These are phyloP conservation scores for Atherinosoma microstoma DNA, from an alignment of 2,797 vertebrate genomes.

Conservation along the genomic window DNA sequence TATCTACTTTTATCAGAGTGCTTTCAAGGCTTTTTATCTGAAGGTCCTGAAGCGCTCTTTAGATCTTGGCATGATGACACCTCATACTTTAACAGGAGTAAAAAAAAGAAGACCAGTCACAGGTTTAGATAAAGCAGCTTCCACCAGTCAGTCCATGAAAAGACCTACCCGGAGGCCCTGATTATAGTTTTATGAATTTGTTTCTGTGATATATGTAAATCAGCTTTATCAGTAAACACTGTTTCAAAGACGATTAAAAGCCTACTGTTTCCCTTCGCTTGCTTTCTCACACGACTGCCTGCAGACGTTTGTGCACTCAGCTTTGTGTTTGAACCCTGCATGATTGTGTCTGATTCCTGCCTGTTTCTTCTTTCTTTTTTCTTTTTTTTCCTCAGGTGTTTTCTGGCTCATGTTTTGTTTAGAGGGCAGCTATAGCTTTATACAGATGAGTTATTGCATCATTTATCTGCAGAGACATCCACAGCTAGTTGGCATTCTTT, in stretches of 20 bases:
- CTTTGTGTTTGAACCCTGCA: conserved; percentile 9
- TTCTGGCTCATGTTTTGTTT: conserved; percentile 32
- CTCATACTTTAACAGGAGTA: not conserved
- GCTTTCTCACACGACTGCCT: not conserved
- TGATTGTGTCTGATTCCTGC: conserved; percentile 39
- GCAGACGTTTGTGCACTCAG: not conserved
- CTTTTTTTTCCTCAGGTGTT: conserved; percentile 25
- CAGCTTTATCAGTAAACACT: not conserved
- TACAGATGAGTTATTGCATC: conserved; percentile 54
- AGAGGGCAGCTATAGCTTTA: conserved; percentile 22
- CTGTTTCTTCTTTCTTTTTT: no score
- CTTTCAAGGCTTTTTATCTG: not conserved
- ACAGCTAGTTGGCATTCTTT: conserved; percentile 54
- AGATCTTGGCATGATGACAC: not conserved
- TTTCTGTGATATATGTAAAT: not conserved
- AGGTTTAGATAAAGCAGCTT: conserved; percentile 1
- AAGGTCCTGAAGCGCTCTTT: conserved; percentile 1
- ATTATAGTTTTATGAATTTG: not conserved
- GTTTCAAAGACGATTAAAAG: conserved; percentile 1
- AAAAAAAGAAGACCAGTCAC: not conserved
- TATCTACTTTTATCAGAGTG: conserved; percentile 11
- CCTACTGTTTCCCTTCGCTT: not conserved
- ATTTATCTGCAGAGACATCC: conserved; percentile 56
- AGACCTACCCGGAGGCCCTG: not conserved
- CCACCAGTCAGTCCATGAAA: not conserved